These are phyloP conservation scores for Tiphia femorata DNA, from an alignment of 2,888 invertebrate species.

Conservation along the genomic window DNA sequence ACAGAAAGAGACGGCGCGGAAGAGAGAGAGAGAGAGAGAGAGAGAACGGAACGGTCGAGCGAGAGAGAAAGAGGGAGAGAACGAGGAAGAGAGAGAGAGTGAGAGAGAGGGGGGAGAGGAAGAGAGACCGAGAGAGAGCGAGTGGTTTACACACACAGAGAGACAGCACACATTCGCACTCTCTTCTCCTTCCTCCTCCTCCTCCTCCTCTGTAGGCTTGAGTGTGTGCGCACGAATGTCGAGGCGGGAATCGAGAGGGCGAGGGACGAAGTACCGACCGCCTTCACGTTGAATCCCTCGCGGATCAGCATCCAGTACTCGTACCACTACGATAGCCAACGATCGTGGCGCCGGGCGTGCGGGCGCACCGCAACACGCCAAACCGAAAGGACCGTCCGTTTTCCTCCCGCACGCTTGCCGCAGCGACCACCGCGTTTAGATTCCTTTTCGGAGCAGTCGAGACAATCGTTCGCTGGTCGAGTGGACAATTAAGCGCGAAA, in stretches of 20 bases:
- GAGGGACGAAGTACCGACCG: constrained; percentile 43
- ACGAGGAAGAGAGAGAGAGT: constrained; percentile 15
- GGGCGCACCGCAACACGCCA: neutral
- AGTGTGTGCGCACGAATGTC: constrained; percentile 15
- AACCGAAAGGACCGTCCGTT: neutral
- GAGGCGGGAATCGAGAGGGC: constrained; percentile 40
- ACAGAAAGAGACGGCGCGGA: constrained; percentile 16
- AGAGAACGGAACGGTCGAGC: constrained; percentile 20
- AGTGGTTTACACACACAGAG: too few species aligned
- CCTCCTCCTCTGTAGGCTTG: too few species aligned
- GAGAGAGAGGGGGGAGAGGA: constrained; percentile 20
- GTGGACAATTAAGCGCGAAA: too few species aligned
- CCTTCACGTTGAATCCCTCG: constrained; percentile 65
- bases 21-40: constrained; percentile 30
- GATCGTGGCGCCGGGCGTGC: neutral
- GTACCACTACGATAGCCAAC: constrained; percentile 42
- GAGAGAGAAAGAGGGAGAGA: constrained; percentile 26
- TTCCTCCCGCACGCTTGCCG: too few species aligned
- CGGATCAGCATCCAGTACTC: constrained; percentile 64
- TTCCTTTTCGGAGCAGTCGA: too few species aligned
- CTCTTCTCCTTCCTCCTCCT: constrained; percentile 26
- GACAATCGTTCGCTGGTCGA: neutral
- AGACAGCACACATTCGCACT: constrained; percentile 6
- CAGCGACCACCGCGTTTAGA: too few species aligned
- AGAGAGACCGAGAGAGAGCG: constrained; percentile 16